phyloP scores from a whole-genome alignment of 64 coral and sea anemone species.

The Exaiptasia diaphana region DNA sequence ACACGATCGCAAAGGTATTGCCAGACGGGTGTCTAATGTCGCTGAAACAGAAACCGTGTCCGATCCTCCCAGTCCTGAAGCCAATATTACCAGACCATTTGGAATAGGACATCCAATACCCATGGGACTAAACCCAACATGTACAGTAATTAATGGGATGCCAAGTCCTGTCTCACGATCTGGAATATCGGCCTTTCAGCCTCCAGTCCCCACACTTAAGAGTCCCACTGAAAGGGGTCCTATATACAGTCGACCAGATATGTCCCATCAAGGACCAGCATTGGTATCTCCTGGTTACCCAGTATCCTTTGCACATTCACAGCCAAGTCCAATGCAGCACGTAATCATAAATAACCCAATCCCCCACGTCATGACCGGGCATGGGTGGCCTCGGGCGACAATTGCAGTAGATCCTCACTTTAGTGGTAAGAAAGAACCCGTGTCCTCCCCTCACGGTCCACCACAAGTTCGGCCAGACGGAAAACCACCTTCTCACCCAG shows the following conservation, averaged over 20 bases:
- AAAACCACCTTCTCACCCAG: background rate
- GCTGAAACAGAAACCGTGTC: background rate
- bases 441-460: background rate
- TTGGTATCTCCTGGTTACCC: background rate
- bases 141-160: conserved; percentile 1
- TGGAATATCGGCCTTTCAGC: background rate
- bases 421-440: background rate
- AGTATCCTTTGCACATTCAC: background rate
- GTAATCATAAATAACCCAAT: conserved; percentile 25
- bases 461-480: conserved; percentile 35
- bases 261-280: background rate
- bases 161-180: conserved; percentile 3
- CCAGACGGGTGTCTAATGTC: conserved; percentile 47
- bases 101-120: background rate
- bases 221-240: conserved; percentile 10
- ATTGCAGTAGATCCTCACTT: conserved; percentile 30
- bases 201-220: background rate
- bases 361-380: background rate
- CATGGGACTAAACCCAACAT: background rate
- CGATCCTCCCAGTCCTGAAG: conserved; percentile 47
- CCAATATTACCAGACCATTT: background rate
- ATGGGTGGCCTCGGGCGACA: conserved; percentile 12
- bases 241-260: conserved; percentile 8
- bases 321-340: background rate
- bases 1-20: conserved; percentile 76